A percentile compares a stretch with the other conserved stretches of the same genome.
These are phyloP conservation scores for Sebastes hubbsi DNA, from an alignment of 2,797 vertebrate genomes.

Conservation along the genomic window DNA sequence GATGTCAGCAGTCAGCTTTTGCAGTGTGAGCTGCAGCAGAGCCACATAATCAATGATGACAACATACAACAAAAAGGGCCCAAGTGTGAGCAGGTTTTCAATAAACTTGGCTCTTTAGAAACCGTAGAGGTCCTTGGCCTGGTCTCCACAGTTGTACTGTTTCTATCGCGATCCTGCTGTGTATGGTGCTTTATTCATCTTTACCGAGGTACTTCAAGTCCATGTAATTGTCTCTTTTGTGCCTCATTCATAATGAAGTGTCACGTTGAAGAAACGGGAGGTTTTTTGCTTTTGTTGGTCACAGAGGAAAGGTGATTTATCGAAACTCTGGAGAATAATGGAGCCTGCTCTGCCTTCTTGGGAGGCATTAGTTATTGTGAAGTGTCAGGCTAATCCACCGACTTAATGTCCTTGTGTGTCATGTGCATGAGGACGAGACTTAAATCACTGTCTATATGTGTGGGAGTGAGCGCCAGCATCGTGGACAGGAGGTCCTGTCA, in stretches of 20 bases:
- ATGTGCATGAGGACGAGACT: constrained; percentile 20
- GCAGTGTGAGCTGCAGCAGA: constrained; percentile 22
- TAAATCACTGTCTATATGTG: constrained; percentile 51
- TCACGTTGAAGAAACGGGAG: constrained; percentile 65
- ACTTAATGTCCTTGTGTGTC: constrained; percentile 63
- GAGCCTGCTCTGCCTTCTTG: constrained; percentile 54
- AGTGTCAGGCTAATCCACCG: constrained; percentile 61
- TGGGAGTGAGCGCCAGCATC: background rate
- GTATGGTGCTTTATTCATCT: constrained; percentile 18
- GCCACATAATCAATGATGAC: constrained; percentile 23
- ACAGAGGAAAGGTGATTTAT: constrained; percentile 68
- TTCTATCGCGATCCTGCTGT: constrained; percentile 5
- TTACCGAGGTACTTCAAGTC: constrained; percentile 1
- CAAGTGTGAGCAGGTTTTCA: constrained; percentile 71
- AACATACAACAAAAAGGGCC: constrained; percentile 27
- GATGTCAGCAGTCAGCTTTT: constrained; percentile 23
- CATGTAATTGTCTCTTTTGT: constrained; percentile 37
- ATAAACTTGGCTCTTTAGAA: constrained; percentile 53
- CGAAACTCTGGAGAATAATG: constrained; percentile 67
- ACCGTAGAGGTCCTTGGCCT: constrained; percentile 16
- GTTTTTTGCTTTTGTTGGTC: constrained; percentile 67
- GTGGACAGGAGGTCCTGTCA: constrained; percentile 13
- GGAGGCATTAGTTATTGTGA: constrained; percentile 72
- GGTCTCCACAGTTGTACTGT: constrained; percentile 6
- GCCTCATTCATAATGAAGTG: constrained; percentile 66